Evolutionary conservation across 2,113 vertebrate species (phyloP).

Genomic region (Bubo scandiacus): DNA sequence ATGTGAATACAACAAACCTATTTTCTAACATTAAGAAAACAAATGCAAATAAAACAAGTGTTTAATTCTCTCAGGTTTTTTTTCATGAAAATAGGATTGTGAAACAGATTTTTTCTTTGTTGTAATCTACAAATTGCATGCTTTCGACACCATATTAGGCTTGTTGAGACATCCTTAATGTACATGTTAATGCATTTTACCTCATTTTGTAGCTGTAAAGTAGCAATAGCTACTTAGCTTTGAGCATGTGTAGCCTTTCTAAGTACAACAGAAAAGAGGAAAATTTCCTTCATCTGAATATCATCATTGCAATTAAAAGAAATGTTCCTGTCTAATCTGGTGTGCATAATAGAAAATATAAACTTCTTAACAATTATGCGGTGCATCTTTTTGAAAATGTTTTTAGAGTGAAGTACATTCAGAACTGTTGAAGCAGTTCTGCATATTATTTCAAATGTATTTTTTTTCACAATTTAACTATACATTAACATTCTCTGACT

Average conservation of each 20-base stretch:
- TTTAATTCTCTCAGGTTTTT: background rate
- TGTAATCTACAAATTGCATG: background rate
- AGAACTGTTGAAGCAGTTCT: background rate
- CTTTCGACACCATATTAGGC: background rate
- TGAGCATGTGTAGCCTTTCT: background rate
- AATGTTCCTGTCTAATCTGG: background rate
- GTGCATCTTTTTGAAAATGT: background rate
- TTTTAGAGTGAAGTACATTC: background rate
- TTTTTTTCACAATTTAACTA: background rate
- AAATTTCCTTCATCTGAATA: background rate
- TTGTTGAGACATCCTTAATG: background rate
- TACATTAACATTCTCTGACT: background rate
- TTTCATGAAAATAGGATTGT: background rate
- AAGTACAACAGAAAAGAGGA: background rate
- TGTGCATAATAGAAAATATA: background rate
- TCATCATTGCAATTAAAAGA: background rate
- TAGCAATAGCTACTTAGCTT: background rate
- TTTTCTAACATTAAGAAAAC: background rate
- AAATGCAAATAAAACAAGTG: background rate
- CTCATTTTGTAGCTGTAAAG: background rate
- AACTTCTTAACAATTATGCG: background rate
- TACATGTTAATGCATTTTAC: background rate
- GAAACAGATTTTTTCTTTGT: background rate
- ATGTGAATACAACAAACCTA: background rate
- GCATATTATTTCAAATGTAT: background rate